Percentiles rank a stretch among this genome's conserved stretches.
phyloP scores from a whole-genome alignment of 2,888 invertebrate species.

The Athetis lepigone region DNA sequence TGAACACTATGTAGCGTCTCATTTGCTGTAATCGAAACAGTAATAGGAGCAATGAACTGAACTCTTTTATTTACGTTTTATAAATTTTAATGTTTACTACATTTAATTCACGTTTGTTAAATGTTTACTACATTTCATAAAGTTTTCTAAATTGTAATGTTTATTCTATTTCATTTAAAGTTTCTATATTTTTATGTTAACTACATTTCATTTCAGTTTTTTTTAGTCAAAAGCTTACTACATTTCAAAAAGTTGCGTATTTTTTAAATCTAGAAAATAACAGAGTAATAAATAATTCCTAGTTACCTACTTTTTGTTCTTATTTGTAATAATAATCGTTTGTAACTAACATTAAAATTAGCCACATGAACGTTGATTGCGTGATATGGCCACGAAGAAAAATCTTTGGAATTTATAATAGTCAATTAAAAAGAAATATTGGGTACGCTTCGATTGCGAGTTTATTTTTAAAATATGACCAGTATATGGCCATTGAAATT shows the following conservation, averaged over 20 bases:
- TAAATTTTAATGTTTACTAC: slow-evolving; percentile 2
- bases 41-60: not conserved
- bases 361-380: slow-evolving; percentile 32
- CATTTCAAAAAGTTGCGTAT: too few relatives aligned
- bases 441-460: slow-evolving; percentile 2
- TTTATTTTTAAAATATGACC: slow-evolving; percentile 15
- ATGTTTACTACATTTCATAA: too few relatives aligned
- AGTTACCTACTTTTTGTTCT: not conserved
- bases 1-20: slow-evolving; percentile 23
- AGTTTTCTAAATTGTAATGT: too few relatives aligned
- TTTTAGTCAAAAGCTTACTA: too few relatives aligned
- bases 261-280: slow-evolving; percentile 4
- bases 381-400: slow-evolving; percentile 34
- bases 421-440: slow-evolving; percentile 38
- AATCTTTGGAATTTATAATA: slow-evolving; percentile 32
- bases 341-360: slow-evolving; percentile 17
- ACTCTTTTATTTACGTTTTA: not conserved
- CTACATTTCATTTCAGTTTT: too few relatives aligned
- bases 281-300: slow-evolving; percentile 1
- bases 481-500: slow-evolving; percentile 5
- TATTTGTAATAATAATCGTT: slow-evolving; percentile 6
- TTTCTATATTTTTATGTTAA: too few relatives aligned
- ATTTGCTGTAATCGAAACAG: slow-evolving; percentile 22
- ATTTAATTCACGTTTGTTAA: too few relatives aligned
- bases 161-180: too few relatives aligned